A percentile compares a stretch with the other conserved stretches of the same genome.
phyloP scores from a whole-genome alignment of 2,888 invertebrate genomes.

The Julus scandinavius region DNA sequence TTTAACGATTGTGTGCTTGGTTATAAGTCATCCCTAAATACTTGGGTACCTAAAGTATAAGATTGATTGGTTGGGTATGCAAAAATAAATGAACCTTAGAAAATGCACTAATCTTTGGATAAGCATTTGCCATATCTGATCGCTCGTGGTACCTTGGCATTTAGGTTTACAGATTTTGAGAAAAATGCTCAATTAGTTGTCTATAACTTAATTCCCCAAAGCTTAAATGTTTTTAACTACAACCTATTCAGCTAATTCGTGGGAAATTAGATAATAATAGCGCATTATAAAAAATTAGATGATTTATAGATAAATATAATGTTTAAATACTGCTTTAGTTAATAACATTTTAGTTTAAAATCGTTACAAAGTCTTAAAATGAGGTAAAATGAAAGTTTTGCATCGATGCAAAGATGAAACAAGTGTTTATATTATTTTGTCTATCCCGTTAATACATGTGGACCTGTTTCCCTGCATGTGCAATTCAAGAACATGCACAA shows the following conservation, averaged over 20 bases:
- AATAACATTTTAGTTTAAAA: neutral
- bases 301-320: too few relatives aligned
- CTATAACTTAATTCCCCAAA: neutral
- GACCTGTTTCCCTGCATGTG: neutral
- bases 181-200: neutral
- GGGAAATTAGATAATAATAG: neutral
- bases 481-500: neutral
- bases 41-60: neutral
- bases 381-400: too few relatives aligned
- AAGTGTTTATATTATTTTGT: too few relatives aligned
- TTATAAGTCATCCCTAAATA: conserved; percentile 30
- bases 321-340: neutral
- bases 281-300: neutral
- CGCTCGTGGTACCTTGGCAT: neutral
- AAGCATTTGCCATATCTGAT: neutral
- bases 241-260: neutral
- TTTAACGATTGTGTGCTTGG: conserved; percentile 9
- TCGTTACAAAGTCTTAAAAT: neutral
- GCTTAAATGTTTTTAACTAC: neutral
- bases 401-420: too few relatives aligned
- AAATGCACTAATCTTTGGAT: neutral
- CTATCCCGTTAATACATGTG: too few relatives aligned
- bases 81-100: neutral
- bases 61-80: neutral
- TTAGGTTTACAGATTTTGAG: neutral